Conservation (phyloP, 2,888 invertebrate genomes). For the Drosophila kambysellisi region DNA sequence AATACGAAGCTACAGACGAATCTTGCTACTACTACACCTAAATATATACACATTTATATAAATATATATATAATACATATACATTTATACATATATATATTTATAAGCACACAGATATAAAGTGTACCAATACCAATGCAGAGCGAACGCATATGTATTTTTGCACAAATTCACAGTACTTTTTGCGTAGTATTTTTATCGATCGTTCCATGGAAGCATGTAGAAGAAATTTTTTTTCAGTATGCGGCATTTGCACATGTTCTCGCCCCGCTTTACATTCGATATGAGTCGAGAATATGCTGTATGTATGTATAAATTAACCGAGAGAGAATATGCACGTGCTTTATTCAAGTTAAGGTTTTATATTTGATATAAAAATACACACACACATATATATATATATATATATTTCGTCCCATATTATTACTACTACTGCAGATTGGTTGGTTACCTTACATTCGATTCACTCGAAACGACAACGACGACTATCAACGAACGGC, state of each 20-base stretch:
- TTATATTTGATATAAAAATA: conserved; percentile 39
- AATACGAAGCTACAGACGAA: conserved; percentile 79
- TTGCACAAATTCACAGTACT: conserved; percentile 77
- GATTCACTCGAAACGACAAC: conserved; percentile 84
- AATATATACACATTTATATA: conserved; percentile 18
- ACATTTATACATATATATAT: conserved; percentile 13
- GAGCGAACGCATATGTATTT: conserved; percentile 56
- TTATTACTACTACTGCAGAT: conserved; percentile 60
- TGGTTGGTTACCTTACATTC: conserved; percentile 83
- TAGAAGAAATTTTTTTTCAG: conserved; percentile 48
- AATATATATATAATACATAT: conserved; percentile 20
- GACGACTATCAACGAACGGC: conserved; percentile 84
- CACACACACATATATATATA: conserved; percentile 23
- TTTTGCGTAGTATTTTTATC: conserved; percentile 85
- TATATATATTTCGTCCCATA: conserved; percentile 65
- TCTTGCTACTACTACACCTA: conserved; percentile 51
- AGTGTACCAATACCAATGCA: conserved; percentile 58
- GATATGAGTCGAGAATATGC: conserved; percentile 10
- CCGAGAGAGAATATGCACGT: conserved; percentile 56
- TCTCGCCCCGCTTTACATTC: conserved; percentile 13
- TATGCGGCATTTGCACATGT: conserved; percentile 57
- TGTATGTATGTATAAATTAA: conserved; percentile 29
- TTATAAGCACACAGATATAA: conserved; percentile 39
- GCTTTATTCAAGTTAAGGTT: conserved; percentile 47
- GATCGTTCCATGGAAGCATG: conserved; percentile 71